phyloP scores from a whole-genome alignment of 2,888 invertebrate species.

The Drosophila fungiperda region DNA sequence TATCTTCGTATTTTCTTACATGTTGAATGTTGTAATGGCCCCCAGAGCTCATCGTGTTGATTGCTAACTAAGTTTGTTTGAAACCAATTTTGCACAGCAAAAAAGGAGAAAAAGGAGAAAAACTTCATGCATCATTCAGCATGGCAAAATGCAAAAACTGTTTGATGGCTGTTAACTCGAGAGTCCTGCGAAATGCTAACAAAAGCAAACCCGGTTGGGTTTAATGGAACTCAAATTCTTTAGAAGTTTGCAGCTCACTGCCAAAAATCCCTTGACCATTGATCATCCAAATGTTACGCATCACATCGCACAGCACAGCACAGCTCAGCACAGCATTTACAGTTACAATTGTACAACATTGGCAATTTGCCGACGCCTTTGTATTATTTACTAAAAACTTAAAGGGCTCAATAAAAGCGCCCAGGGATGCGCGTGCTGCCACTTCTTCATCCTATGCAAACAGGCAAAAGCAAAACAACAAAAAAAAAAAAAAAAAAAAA shows the following conservation, averaged over 20 bases:
- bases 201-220: conserved; percentile 19
- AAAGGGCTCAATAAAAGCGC: conserved; percentile 76
- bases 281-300: conserved; percentile 65
- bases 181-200: conserved; percentile 14
- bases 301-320: conserved; percentile 27
- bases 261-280: conserved; percentile 54
- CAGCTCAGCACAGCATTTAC: conserved; percentile 48
- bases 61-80: conserved; percentile 41
- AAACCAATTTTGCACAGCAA: conserved; percentile 16
- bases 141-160: conserved; percentile 43
- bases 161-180: conserved; percentile 44
- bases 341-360: conserved; percentile 56
- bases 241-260: conserved; percentile 37
- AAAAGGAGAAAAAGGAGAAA: conserved; percentile 25
- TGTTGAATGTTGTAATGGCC: not conserved
- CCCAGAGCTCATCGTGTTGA: conserved; percentile 27
- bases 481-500: conserved; percentile 8
- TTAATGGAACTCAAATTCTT: conserved; percentile 70
- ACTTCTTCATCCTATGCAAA: conserved; percentile 74
- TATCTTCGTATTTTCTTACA: conserved; percentile 1
- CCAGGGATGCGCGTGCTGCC: conserved; percentile 64
- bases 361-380: conserved; percentile 65
- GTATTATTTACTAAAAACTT: conserved; percentile 78
- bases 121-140: conserved; percentile 70
- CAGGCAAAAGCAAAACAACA: conserved; percentile 27